Evolutionary conservation across 2,113 vertebrate genomes (phyloP), one percentile per base, ranked within the genome.

Genomic region (Phaethornis superciliosus): DNA sequence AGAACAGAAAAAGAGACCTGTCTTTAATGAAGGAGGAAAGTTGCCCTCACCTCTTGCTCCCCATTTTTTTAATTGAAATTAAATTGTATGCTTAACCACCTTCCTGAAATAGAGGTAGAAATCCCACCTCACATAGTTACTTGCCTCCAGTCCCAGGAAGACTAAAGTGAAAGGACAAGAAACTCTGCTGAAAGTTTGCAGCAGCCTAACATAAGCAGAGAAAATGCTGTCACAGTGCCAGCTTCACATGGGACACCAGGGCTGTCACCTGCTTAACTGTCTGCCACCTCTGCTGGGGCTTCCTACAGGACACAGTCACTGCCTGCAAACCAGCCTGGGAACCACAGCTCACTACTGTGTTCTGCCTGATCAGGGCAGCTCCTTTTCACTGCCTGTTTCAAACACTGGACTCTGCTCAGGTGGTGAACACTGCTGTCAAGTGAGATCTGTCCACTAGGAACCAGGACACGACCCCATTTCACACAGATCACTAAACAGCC

Each of bases 311-410:
- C 89, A 68, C 17, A 27, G 62, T 6, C 5, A 5, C 28, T 0
- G 23, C 8, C 60, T 37, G 60, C 44, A 15, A 19, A 52, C 35
- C 22, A 67, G 22, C n/a, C 49, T 16, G 9, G 75, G 20, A 23
- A 15, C 56, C 1, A 0, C 67, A 20, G 18, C 6, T 33, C 54
- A 20, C 68, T n/a, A 21, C 71, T 7, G 51, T 0, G 7, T 71
- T 72, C 59, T 4, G 7, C 60, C 90, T 81, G 17, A 81, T 1
- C 46, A 5, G 35, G 74, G 54, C 72, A 94, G 69, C 63, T 80
- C 59, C 84, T 77, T 69, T 51, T 40, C 65, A 51, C 6, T 21
- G 70, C 55, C 62, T 24, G 67, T 33, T 51, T 74, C 55, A 74
- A 87, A 4, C 26, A 32, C 75, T 1, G 5, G 58, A 28, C 75